Base-by-base conservation (phyloP, 2,113 vertebrate genomes). In the Atherinomorus stipes region DNA sequence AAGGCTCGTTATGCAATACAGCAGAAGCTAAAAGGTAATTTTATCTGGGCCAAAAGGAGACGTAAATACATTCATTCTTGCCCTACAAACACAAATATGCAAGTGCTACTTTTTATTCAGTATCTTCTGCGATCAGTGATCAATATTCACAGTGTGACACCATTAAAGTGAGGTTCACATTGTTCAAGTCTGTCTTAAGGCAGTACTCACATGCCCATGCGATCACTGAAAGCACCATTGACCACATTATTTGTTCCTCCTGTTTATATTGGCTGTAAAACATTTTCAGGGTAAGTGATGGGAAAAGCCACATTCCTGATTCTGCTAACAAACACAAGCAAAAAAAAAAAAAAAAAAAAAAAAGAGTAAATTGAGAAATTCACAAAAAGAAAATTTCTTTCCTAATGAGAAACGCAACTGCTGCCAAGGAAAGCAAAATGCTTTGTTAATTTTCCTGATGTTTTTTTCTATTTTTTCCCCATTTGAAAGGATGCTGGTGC, bases 1-100 rank as follows among this genome's bases (percentile, higher is more conserved):
- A 98, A 97, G 83, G 95, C 96, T 64, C 95, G 95, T 89, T 97
- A 95, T 87, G 96, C 96, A 94, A 96, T 97, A 91, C 96, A 98
- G 83, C 96, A 97, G 94, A 98, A 97, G 89, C 87, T 98, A 56
- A 98, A 97, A 97, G 97, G 96, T 97, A 94, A 93, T 87, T 90
- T 85, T 62, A 88, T 83, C 49, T 60, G 85, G 71, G 73, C 73
- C 73, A 65, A 62, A 71, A 53, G 50, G 38, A 28, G 76, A 80
- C 61, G 54, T 22, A 15, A 62, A 68, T 7, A 54, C 31, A 63
- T 61, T 47, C 21, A 7, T 12, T 50, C 62, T 58, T 52, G 58
- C n/a, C 60, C 44, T 22, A 34, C 42, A 80, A 73, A 71, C 31
- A 50, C 74, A 86, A 90, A 91, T 91, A 92, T 94, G 91, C 93